Base-by-base conservation (phyloP, 2,888 invertebrate species). In the Clanis bilineata region DNA sequence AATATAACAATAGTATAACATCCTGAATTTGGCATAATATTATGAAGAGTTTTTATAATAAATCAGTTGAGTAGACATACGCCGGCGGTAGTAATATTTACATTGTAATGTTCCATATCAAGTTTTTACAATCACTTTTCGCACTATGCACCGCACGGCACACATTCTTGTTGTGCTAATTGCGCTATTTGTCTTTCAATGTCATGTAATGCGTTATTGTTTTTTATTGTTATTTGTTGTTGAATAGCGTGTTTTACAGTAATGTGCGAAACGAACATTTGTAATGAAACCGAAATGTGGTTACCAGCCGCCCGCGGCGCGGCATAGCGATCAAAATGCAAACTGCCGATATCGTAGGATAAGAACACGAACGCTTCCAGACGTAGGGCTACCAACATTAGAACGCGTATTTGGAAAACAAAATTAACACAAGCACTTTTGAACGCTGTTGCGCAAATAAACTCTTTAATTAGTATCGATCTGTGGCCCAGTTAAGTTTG, bases 171-270 rank as follows among this genome's bases (percentile, higher is more conserved):
- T 44, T 44, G 23, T 15, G 38, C 60, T 74, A 74, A 73, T 74
- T 74, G 68, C 66, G 56, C 68, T 65, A 71, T 76, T 76, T 72
- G 68, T 76, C 72, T 70, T 72, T 66, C 69, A 71, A 71, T 68
- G 74, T 71, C 73, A 67, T 67, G 69, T 70, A 68, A 64, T 66
- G 64, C 64, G 62, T 62, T 70, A 63, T 64, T 69, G 66, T 74
- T 70, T 69, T 68, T 71, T 67, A 44, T 62, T 64, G 65, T 70
- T 73, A 73, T 76, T 71, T 73, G 71, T 69, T 65, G 64, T 68
- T 62, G 25, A 61, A 69, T 77, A 67, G 76, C 76, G 72, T 77
- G 77, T 66, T 68, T 62, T 63, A 62, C 62, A 64, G 69, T 69
- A 70, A 75, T 72, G 67, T 66, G 65, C 65, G 64, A 63, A 70